These are phyloP conservation scores for Ditylenchus weischeri DNA, from an alignment of 2,888 invertebrate species.

Conservation along the genomic window DNA sequence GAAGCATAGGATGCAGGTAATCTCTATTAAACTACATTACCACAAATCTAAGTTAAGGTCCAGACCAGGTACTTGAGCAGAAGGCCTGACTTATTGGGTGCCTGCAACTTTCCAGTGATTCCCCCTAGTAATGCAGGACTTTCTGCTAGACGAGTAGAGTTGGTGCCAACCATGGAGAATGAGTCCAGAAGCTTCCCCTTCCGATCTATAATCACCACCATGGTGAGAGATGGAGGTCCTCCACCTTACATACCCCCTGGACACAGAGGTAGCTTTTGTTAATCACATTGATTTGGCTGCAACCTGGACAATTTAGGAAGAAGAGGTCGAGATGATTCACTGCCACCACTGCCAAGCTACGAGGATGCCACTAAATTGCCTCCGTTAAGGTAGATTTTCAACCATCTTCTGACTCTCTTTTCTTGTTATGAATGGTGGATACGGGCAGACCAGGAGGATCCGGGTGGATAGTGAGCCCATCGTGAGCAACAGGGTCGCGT, in stretches of 20 bases:
- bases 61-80: constrained; percentile 38
- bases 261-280: constrained; percentile 19
- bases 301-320: constrained; percentile 21
- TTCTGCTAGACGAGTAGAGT: constrained; percentile 29
- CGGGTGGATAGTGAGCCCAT: too few species aligned
- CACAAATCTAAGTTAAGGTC: constrained; percentile 20
- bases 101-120: constrained; percentile 34
- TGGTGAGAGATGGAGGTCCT: constrained; percentile 39
- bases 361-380: constrained; percentile 57
- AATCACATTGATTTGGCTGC: background rate
- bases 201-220: constrained; percentile 16
- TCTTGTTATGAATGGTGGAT: too few species aligned
- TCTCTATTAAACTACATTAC: background rate
- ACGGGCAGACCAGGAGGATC: too few species aligned
- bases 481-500: too few species aligned
- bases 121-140: constrained; percentile 12
- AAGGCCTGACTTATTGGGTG: constrained; percentile 35
- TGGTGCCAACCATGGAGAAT: constrained; percentile 27
- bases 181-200: constrained; percentile 29
- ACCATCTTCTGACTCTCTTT: too few species aligned
- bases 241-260: constrained; percentile 47
- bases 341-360: constrained; percentile 56
- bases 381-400: constrained; percentile 36
- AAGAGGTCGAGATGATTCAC: constrained; percentile 36
- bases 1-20: constrained; percentile 57